Evolutionary conservation across 2,797 vertebrate species (phyloP).

Genomic region (Uromys caudimaculatus): DNA sequence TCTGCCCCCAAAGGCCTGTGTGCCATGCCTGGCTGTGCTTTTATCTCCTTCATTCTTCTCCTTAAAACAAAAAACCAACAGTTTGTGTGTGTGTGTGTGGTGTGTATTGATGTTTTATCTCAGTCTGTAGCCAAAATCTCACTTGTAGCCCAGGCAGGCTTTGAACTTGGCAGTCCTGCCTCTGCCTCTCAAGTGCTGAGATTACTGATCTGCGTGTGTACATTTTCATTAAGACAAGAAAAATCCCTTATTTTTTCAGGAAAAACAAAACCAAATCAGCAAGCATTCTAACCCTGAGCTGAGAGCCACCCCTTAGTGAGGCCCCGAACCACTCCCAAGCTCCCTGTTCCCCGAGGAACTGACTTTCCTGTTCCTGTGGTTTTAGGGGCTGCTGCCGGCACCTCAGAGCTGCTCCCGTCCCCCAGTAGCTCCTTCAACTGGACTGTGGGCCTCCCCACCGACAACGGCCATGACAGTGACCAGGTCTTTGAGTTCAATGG

Average conservation of each 20-base stretch:
- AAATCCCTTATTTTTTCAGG: slow-evolving; percentile 25
- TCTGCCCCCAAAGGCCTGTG: background rate
- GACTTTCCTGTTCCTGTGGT: fast-evolving
- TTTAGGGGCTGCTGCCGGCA: slow-evolving; percentile 93
- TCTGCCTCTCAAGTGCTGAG: background rate
- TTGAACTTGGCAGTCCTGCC: background rate
- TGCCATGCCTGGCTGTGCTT: background rate
- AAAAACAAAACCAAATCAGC: background rate
- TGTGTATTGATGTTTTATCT: background rate
- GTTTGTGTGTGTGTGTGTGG: background rate
- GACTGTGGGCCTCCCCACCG: slow-evolving; percentile 95
- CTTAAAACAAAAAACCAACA: background rate
- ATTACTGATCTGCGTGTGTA: background rate
- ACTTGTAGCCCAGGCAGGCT: background rate
- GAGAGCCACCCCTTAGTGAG: fast-evolving
- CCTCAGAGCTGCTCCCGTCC: slow-evolving; percentile 95
- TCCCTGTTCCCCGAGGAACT: fast-evolving
- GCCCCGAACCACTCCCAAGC: fast-evolving
- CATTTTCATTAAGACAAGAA: background rate
- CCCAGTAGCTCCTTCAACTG: slow-evolving; percentile 94
- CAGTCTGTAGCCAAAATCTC: background rate
- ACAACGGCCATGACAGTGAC: slow-evolving; percentile 98
- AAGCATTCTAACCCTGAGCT: fast-evolving
- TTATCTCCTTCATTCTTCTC: background rate
- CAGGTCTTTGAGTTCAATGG: slow-evolving; percentile 99